Conservation (phyloP, 2,797 vertebrate species). For the Adelosebastes latens region DNA sequence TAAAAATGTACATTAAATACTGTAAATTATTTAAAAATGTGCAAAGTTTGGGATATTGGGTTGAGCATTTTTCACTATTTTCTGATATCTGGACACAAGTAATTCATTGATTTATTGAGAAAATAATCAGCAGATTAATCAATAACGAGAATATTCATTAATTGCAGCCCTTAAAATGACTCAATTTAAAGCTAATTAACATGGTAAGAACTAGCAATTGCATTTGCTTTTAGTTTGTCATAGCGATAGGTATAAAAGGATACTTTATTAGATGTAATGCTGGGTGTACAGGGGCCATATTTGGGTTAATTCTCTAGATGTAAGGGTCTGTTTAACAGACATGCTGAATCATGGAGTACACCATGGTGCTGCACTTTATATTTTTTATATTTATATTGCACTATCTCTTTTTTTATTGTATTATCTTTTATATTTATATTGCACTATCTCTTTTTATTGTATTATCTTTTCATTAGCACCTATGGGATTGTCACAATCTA, state of each 20-base stretch:
- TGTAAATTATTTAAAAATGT: too few relatives aligned
- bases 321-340: background rate
- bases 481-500: too few relatives aligned
- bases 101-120: background rate
- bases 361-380: too few relatives aligned
- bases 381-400: too few relatives aligned
- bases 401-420: too few relatives aligned
- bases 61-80: background rate
- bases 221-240: background rate
- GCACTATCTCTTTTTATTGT: too few relatives aligned
- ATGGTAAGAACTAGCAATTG: background rate
- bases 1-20: too few relatives aligned
- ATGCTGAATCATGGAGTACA: constrained; percentile 32
- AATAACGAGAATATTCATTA: background rate
- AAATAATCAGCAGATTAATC: background rate
- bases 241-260: background rate
- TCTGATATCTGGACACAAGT: too few relatives aligned
- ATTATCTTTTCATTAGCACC: too few relatives aligned
- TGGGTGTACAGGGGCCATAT: rapidly evolving
- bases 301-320: too few relatives aligned
- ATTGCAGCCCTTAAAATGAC: background rate
- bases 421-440: too few relatives aligned
- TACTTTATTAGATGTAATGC: background rate
- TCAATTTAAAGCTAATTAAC: background rate
- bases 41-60: too few relatives aligned